These are phyloP conservation scores for Ibidorhyncha struthersii DNA, from an alignment of 2,113 vertebrate genomes.

Conservation along the genomic window DNA sequence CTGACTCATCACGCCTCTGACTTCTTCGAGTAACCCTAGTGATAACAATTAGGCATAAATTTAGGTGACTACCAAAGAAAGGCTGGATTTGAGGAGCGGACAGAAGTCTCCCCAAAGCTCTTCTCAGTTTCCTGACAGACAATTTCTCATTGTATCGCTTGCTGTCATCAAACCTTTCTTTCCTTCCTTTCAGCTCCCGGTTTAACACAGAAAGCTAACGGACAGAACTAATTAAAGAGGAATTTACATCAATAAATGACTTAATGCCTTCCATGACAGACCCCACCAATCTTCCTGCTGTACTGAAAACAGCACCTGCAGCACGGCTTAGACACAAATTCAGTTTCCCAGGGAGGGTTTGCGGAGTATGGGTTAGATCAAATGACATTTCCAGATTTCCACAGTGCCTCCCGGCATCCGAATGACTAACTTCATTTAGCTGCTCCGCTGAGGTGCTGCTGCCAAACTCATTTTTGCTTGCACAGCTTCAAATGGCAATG, in stretches of 20 bases:
- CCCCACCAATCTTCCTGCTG: background rate
- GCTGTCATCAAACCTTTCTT: background rate
- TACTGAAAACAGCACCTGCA: background rate
- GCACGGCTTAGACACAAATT: background rate
- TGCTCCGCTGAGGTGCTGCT: background rate
- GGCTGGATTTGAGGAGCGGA: background rate
- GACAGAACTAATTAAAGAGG: background rate
- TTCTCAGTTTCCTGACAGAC: background rate
- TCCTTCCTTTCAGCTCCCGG: background rate
- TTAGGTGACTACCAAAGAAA: background rate
- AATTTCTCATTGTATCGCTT: background rate
- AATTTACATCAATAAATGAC: background rate
- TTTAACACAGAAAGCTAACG: background rate
- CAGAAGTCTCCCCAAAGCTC: background rate
- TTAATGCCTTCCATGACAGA: background rate
- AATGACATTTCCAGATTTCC: constrained; percentile 13
- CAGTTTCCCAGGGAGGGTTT: background rate
- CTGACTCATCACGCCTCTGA: background rate
- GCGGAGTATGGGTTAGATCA: background rate
- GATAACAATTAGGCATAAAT: background rate
- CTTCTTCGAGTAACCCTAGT: rapidly evolving
- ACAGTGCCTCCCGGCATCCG: background rate
- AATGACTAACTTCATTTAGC: background rate
- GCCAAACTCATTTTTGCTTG: background rate
- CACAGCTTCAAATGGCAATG: background rate